phyloP scores from a whole-genome alignment of 2,113 vertebrate genomes.

The Gymnogyps californianus region DNA sequence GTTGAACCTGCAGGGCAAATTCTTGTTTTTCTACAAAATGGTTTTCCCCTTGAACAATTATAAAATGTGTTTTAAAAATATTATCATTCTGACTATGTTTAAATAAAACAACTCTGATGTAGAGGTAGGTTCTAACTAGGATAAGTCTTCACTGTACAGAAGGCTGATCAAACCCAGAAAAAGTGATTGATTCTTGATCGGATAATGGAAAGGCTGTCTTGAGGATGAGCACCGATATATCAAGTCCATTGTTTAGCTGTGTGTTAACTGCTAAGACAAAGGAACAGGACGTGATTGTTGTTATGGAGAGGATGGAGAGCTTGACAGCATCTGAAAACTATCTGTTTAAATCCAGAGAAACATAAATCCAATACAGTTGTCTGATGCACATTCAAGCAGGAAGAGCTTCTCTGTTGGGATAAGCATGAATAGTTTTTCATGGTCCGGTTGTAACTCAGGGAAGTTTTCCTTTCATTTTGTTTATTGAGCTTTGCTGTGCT shows the following conservation, averaged over 20 bases:
- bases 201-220: background rate
- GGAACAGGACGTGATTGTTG: background rate
- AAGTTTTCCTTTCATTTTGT: background rate
- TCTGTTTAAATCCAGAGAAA: background rate
- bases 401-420: background rate
- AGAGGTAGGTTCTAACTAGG: background rate
- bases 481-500: background rate
- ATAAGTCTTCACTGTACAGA: background rate
- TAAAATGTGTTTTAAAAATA: background rate
- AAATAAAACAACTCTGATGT: background rate
- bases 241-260: background rate
- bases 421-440: background rate
- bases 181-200: background rate
- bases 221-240: background rate
- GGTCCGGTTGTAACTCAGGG: background rate
- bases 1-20: constrained; percentile 15
- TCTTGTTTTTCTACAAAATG: background rate
- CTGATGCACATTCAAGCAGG: background rate
- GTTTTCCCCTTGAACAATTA: background rate
- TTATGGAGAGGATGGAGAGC: background rate
- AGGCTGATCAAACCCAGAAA: background rate
- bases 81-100: background rate
- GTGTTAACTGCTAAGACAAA: background rate
- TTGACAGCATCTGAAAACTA: background rate
- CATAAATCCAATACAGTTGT: background rate